These are phyloP conservation scores for Molossus alvarezi DNA, from an alignment of 2,797 vertebrate species.

Conservation along the genomic window DNA sequence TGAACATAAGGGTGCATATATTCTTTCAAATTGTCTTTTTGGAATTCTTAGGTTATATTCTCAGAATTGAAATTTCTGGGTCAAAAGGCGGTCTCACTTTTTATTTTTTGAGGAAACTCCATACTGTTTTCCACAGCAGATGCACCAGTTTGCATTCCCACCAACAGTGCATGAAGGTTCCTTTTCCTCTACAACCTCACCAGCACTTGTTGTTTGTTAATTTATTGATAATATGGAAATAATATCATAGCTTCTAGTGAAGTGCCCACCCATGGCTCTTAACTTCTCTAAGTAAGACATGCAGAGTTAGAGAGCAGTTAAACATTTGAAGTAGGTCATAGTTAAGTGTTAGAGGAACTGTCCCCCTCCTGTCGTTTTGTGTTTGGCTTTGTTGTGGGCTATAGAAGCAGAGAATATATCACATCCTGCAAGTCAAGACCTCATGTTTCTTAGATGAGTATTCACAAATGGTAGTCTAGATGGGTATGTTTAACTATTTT, in stretches of 20 bases:
- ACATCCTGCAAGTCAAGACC: neutral
- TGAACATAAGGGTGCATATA: too few relatives aligned
- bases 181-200: too few relatives aligned
- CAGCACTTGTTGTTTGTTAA: too few relatives aligned
- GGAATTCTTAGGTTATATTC: too few relatives aligned
- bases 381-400: neutral
- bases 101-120: too few relatives aligned
- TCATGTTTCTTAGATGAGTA: neutral
- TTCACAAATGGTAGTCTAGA: neutral
- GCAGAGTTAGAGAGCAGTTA: neutral
- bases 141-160: too few relatives aligned
- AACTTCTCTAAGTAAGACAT: neutral
- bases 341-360: neutral
- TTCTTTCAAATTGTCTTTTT: too few relatives aligned
- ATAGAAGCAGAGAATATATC: neutral
- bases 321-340: neutral
- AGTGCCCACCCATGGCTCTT: neutral
- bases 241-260: neutral
- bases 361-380: accelerated
- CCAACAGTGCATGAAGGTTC: too few relatives aligned
- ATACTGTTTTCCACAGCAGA: too few relatives aligned
- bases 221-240: neutral
- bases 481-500: neutral
- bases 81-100: too few relatives aligned
- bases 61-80: too few relatives aligned